Evolutionary conservation across 2,888 invertebrate species (phyloP), one percentile per base, ranked within the genome.

Genomic region (Drosophila meridiana): DNA sequence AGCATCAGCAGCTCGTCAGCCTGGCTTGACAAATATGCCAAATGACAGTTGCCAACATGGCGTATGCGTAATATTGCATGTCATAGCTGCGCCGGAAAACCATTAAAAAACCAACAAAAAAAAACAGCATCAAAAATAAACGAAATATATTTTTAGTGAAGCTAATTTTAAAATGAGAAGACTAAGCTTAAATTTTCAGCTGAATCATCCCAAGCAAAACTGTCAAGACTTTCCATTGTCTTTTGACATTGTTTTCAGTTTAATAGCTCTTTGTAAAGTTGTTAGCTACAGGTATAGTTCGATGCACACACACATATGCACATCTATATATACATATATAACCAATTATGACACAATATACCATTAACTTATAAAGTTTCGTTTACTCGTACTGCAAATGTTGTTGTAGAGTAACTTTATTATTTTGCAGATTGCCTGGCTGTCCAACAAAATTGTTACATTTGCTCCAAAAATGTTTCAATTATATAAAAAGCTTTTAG

Each of bases 401-500:
- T 30, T 73, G 66, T 28, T 45, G 52, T 68, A 42, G 11, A 38
- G 36, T 66, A 77, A 77, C 61, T 80, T 77, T 32, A 66, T 80
- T 78, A 77, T 72, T 34, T 32, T 43, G 52, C 45, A 64, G 64
- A 76, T 70, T 66, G 80, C 69, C 34, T 63, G 79, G 65, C 63
- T 26, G 47, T 60, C 45, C 43, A 60, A 57, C 57, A 47, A 76
- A 70, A 76, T 65, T 80, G 72, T 72, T 76, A 59, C 81, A 77
- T 78, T 80, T 73, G 43, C 62, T 73, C 52, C 32, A 70, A 70
- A 70, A 88, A 83, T 76, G 83, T 72, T 83, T 86, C 83, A 83
- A 88, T 83, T 83, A 88, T 85, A 73, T 71, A 80, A 69, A 78
- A 78, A 80, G 78, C 78, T 78, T 81, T 78, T 80, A 78, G 81